These are phyloP conservation scores for Ennomos quercinarius DNA, from an alignment of 2,888 invertebrate species.

Conservation along the genomic window DNA sequence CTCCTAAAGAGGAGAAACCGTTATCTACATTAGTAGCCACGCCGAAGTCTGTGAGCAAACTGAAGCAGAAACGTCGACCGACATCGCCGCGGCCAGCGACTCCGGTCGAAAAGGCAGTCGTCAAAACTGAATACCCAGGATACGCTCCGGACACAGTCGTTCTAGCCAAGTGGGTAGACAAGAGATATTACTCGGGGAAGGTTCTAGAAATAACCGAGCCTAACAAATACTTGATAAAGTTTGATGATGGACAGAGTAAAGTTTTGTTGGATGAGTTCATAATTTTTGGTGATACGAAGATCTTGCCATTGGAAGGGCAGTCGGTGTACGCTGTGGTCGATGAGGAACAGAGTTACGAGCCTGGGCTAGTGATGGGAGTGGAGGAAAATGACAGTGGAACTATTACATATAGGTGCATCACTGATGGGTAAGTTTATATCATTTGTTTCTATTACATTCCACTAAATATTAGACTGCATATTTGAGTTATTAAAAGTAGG, in stretches of 20 bases:
- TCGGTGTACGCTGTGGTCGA: conserved; percentile 84
- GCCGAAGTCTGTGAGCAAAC: conserved; percentile 74
- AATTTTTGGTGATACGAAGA: conserved; percentile 82
- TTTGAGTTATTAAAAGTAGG: too few relatives aligned
- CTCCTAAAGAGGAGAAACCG: conserved; percentile 74
- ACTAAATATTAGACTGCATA: too few relatives aligned
- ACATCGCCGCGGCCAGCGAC: conserved; percentile 76
- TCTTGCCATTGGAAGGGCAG: conserved; percentile 82
- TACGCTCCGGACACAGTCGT: conserved; percentile 79
- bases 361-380: conserved; percentile 77
- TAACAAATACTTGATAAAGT: conserved; percentile 87
- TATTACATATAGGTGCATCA: conserved; percentile 77
- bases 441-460: too few relatives aligned
- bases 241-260: conserved; percentile 87
- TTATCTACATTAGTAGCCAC: conserved; percentile 65
- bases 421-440: conserved; percentile 70
- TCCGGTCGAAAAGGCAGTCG: conserved; percentile 67
- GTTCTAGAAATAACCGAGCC: conserved; percentile 84
- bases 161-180: conserved; percentile 89
- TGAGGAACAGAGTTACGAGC: conserved; percentile 83
- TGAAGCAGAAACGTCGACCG: conserved; percentile 74
- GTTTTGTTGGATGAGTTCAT: conserved; percentile 86
- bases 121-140: conserved; percentile 71
- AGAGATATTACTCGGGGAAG: conserved; percentile 88
- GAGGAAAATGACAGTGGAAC: conserved; percentile 77